Evolutionary conservation across 2,113 vertebrate species (phyloP).

Genomic region (Sinocyclocheilus anshuiensis): DNA sequence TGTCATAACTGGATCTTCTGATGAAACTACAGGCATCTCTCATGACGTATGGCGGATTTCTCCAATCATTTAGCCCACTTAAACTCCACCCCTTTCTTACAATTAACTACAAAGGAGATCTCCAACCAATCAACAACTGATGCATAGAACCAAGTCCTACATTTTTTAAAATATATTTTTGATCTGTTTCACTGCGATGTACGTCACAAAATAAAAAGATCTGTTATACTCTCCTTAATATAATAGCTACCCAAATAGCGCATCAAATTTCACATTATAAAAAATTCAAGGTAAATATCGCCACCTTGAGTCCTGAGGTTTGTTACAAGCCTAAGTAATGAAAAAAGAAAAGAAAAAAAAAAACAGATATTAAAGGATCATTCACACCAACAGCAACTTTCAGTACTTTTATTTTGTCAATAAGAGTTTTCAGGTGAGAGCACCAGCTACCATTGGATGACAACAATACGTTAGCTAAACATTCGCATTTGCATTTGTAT

Average conservation of each 20-base stretch:
- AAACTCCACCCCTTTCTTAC: no score
- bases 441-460: neutral
- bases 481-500: neutral
- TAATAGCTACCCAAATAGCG: neutral
- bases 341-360: neutral
- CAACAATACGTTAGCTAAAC: neutral
- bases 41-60: no score
- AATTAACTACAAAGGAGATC: no score
- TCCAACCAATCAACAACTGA: no score
- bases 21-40: no score
- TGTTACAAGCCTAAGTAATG: neutral
- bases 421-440: neutral
- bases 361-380: neutral
- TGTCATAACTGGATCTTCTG: no score
- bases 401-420: neutral
- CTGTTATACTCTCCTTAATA: no score
- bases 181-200: no score
- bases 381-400: neutral
- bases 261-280: neutral
- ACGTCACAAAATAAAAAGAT: no score
- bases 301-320: neutral
- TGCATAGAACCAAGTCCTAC: no score
- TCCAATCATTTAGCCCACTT: no score
- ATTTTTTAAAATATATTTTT: no score
- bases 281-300: neutral